Base-by-base conservation (phyloP, 2,888 invertebrate species). In the Coelinius sp. region DNA sequence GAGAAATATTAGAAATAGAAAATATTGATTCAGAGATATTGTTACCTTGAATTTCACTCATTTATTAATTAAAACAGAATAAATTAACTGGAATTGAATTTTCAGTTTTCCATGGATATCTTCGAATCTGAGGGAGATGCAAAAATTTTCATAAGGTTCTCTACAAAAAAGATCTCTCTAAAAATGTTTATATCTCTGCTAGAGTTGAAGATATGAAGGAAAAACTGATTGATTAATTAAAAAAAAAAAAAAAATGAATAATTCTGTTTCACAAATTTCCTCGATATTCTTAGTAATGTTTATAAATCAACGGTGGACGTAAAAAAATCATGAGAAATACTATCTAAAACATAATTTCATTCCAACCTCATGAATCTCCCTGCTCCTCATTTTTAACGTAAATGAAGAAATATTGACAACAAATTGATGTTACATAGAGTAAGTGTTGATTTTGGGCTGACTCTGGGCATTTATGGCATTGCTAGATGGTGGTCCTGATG, bases 391-490 rank as follows among this genome's bases (percentile, higher is more conserved):
- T 25, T 72, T 59, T 71, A 62, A 76, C 81, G 78, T 80, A 80
- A 80, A 83, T 81, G 80, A 80, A 81, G 81, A 78, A 80, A 80
- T 75, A 78, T 78, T 80, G 20, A 31, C 20, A 59, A 59, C n/a
- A 59, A 74, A 66, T 75, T 74, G 83, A 80, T 83, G 81, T 87
- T 87, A 88, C 87, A 88, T 87, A 73, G 87, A 85, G 77, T 87
- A 88, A 17, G 85, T 83, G 72, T 84, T 86, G 77, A 84, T 86
- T 81, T 87, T 88, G 68, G 84, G 81, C 81, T 86, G 86, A 77
- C 82, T 83, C 76, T 86, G 86, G 70, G 82, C 81, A 75, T 85
- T 86, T 41, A 85, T 82, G 20, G 83, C 84, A 75, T 86, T 86
- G 14, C 82, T 84, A 49, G 85, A 80, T 22, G 83, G 82, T 25